These are phyloP conservation scores for Meta bourneti DNA, from an alignment of 2,888 invertebrate species.

Conservation along the genomic window DNA sequence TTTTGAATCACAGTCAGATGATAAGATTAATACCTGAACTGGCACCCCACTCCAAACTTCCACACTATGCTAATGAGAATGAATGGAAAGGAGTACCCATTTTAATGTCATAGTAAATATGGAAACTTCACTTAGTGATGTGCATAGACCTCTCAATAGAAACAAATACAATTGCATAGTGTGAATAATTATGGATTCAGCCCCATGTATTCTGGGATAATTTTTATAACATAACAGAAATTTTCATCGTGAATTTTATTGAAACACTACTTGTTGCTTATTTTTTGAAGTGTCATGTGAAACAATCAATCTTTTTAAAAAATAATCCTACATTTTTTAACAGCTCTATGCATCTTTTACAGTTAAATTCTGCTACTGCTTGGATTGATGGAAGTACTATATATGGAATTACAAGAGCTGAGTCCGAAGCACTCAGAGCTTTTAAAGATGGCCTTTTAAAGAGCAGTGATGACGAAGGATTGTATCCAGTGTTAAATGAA, in stretches of 20 bases:
- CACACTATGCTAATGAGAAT: too few species aligned
- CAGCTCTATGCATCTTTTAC: slow-evolving; percentile 40
- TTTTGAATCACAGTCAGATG: too few species aligned
- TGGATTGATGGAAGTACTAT: slow-evolving; percentile 85
- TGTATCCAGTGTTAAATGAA: slow-evolving; percentile 83
- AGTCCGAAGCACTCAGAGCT: slow-evolving; percentile 84
- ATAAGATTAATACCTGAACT: too few species aligned
- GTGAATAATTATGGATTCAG: too few species aligned
- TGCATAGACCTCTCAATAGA: too few species aligned
- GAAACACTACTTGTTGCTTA: neutral
- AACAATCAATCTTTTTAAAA: neutral
- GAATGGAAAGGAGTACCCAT: too few species aligned
- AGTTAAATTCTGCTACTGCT: slow-evolving; percentile 85
- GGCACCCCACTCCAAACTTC: too few species aligned
- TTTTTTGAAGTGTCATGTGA: neutral
- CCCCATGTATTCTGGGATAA: too few species aligned
- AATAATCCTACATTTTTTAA: neutral
- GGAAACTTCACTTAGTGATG: too few species aligned
- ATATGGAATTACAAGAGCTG: slow-evolving; percentile 84
- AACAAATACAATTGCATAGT: too few species aligned
- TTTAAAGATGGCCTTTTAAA: slow-evolving; percentile 82
- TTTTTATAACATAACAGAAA: too few species aligned
- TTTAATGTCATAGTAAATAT: too few species aligned
- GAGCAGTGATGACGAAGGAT: slow-evolving; percentile 80
- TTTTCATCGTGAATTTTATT: neutral